Conservation (phyloP, 37 sponge, comb jelly and placozoan species). For the Axinella damicornis region DNA sequence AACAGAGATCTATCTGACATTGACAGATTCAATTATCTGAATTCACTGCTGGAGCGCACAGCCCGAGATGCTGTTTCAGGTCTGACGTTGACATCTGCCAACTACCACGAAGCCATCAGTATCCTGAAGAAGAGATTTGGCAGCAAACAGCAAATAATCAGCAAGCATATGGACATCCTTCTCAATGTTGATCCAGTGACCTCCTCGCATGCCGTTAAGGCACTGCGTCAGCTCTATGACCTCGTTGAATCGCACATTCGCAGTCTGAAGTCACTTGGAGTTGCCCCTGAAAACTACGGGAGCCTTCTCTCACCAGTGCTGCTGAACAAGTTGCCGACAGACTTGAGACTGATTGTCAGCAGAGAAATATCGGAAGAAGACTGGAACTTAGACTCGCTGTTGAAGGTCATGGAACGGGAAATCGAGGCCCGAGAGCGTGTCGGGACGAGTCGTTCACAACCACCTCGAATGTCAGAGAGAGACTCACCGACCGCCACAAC, state of each 20-base stretch:
- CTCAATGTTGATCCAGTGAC: too few species aligned
- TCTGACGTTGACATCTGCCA: slow-evolving; percentile 27
- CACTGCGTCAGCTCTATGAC: slow-evolving; percentile 31
- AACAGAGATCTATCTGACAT: slow-evolving; percentile 16
- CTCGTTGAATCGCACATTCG: slow-evolving; percentile 18
- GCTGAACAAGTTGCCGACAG: slow-evolving; percentile 49
- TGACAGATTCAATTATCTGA: slow-evolving; percentile 39
- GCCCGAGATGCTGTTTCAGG: slow-evolving; percentile 41
- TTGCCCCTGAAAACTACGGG: slow-evolving; percentile 12
- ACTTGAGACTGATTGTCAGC: slow-evolving; percentile 31
- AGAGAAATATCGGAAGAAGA: slow-evolving; percentile 27
- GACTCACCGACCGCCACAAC: slow-evolving; percentile 19
- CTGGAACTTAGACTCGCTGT: slow-evolving; percentile 25
- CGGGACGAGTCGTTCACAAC: slow-evolving; percentile 12
- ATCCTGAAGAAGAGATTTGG: slow-evolving; percentile 42
- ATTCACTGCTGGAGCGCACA: slow-evolving; percentile 17
- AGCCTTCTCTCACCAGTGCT: slow-evolving; percentile 23
- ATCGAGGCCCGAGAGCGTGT: slow-evolving; percentile 30
- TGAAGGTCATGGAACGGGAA: slow-evolving; percentile 40
- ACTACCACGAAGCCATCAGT: slow-evolving; percentile 14
- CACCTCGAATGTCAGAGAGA: not conserved
- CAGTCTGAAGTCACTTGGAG: slow-evolving; percentile 18
- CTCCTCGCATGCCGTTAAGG: slow-evolving; percentile 16
- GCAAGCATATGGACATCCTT: too few species aligned
- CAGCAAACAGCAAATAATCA: too few species aligned